phyloP scores from a whole-genome alignment of 2,113 vertebrate genomes.

The Gorsachius goisagi region DNA sequence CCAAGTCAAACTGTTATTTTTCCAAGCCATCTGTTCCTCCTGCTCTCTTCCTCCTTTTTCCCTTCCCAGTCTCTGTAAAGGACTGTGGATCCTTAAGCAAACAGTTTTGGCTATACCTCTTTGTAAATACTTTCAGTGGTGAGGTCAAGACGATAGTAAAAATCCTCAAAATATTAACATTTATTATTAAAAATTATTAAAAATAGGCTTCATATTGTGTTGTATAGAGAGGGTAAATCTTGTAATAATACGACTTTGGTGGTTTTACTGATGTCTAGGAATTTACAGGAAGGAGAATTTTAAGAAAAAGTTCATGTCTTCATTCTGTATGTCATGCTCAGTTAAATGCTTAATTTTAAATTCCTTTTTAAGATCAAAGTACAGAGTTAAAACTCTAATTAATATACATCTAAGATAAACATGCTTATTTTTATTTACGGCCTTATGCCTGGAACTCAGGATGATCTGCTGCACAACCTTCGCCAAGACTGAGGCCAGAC shows the following conservation, averaged over 20 bases:
- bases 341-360: not conserved
- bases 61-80: not conserved
- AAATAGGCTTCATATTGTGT: not conserved
- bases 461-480: not conserved
- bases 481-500: accelerated
- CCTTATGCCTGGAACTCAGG: not conserved
- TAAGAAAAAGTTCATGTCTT: not conserved
- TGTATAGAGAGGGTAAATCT: not conserved
- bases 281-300: not conserved
- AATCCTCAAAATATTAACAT: not conserved
- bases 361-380: not conserved
- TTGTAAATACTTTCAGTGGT: not conserved
- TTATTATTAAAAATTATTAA: not conserved
- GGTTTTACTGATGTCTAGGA: not conserved
- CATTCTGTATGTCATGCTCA: not conserved
- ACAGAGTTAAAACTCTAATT: not conserved
- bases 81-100: not conserved
- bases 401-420: not conserved
- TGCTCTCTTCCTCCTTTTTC: not conserved
- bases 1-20: not conserved
- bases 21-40: not conserved
- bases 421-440: not conserved
- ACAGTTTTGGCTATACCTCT: not conserved
- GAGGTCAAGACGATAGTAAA: not conserved
- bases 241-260: not conserved